A percentile compares a stretch with the other conserved stretches of the same genome.
Conservation (phyloP, 2,113 vertebrate genomes). For the Alces alces region DNA sequence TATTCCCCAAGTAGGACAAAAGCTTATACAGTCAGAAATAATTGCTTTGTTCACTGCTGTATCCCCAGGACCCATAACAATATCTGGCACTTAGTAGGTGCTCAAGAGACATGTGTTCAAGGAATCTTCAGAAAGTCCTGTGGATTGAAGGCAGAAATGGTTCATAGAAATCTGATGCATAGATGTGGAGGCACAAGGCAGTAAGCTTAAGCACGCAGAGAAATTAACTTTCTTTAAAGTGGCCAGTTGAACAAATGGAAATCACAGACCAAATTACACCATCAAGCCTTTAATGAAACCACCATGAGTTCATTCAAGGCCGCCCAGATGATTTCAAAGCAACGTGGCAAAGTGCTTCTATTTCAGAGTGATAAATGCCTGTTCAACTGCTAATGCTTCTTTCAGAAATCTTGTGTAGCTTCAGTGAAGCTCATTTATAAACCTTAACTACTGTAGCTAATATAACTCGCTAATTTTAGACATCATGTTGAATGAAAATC, state of each 20-base stretch:
- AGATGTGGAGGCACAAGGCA: background rate
- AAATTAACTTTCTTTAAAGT: slow-evolving; percentile 64
- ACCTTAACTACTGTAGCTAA: slow-evolving; percentile 76
- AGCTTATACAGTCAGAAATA: background rate
- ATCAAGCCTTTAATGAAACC: slow-evolving; percentile 63
- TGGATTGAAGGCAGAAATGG: background rate
- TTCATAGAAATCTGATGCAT: background rate
- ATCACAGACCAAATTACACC: slow-evolving; percentile 57
- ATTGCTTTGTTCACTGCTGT: background rate
- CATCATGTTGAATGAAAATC: slow-evolving; percentile 55
- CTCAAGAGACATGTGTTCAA: background rate
- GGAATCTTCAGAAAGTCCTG: background rate
- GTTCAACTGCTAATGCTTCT: slow-evolving; percentile 56
- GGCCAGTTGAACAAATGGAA: slow-evolving; percentile 68
- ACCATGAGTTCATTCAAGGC: slow-evolving; percentile 38
- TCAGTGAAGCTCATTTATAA: slow-evolving; percentile 71
- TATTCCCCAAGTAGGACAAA: background rate
- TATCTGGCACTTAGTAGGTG: background rate
- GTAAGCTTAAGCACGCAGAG: slow-evolving; percentile 14
- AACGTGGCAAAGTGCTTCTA: slow-evolving; percentile 53
- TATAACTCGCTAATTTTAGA: slow-evolving; percentile 69
- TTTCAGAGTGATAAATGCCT: slow-evolving; percentile 71
- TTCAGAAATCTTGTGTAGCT: slow-evolving; percentile 67
- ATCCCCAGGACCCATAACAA: background rate
- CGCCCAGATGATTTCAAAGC: slow-evolving; percentile 52